Evolutionary conservation across 2,113 vertebrate genomes (phyloP).

Genomic region (Muntiacus reevesi): DNA sequence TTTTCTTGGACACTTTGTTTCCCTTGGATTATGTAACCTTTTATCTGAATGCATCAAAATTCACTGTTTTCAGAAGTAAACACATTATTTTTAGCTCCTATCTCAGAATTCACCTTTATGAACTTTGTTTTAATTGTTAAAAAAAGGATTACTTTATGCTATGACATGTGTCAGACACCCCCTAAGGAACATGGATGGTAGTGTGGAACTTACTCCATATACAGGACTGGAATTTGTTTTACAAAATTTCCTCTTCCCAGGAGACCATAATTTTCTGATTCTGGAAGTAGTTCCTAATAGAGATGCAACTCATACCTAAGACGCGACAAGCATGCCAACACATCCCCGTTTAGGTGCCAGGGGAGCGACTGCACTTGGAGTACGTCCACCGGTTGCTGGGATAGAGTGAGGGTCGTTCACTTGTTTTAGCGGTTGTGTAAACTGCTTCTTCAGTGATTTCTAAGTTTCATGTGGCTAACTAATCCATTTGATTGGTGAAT

Average conservation of each 20-base stretch:
- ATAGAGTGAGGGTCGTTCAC: not conserved
- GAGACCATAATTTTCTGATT: not conserved
- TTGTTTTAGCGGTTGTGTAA: not conserved
- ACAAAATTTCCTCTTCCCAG: not conserved
- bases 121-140: not conserved
- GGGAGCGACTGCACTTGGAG: not conserved
- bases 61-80: not conserved
- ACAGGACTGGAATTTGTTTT: not conserved
- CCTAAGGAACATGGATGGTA: not conserved
- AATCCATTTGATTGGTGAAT: not conserved
- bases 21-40: not conserved
- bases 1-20: conserved; percentile 16
- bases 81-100: not conserved
- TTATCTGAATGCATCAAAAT: not conserved
- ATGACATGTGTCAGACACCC: not conserved
- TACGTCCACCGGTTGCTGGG: not conserved
- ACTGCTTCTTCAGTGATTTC: not conserved
- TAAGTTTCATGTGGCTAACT: not conserved
- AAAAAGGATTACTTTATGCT: not conserved
- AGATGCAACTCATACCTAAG: not conserved
- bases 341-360: not conserved
- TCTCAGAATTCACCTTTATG: conserved; percentile 16
- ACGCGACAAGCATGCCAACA: not conserved
- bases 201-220: not conserved
- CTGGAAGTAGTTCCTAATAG: not conserved